Conservation (phyloP, 2,113 vertebrate genomes). For the Brachirus orientalis region DNA sequence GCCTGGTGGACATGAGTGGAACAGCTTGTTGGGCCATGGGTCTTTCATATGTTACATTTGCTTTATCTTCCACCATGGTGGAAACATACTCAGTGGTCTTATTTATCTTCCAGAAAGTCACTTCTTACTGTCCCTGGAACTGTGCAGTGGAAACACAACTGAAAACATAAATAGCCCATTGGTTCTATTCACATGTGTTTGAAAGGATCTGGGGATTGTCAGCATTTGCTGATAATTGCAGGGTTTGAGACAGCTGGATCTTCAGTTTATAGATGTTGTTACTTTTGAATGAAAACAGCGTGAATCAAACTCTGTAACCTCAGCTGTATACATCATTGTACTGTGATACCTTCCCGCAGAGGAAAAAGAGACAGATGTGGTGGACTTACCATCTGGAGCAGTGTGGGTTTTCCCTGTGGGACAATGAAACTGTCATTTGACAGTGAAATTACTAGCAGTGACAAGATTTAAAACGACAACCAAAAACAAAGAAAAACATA, state of each 20-base stretch:
- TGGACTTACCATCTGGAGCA: slow-evolving; percentile 48
- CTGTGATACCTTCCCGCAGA: slow-evolving; percentile 23
- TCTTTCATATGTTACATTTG: too few species aligned
- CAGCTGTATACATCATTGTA: not conserved
- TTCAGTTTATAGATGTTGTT: not conserved
- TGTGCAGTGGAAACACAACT: too few species aligned
- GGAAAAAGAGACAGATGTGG: slow-evolving; percentile 31
- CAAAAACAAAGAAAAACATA: not conserved
- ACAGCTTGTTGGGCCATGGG: too few species aligned
- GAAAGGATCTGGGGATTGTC: not conserved
- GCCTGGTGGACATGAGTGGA: too few species aligned
- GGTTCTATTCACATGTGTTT: not conserved
- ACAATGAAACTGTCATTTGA: slow-evolving; percentile 31
- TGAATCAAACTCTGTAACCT: slow-evolving; percentile 10
- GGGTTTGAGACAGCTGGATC: not conserved
- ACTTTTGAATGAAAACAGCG: not conserved
- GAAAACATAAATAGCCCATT: slow-evolving; percentile 7
- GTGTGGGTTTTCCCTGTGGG: slow-evolving; percentile 26
- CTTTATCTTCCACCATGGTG: too few species aligned
- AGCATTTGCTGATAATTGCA: not conserved
- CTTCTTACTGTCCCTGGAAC: too few species aligned
- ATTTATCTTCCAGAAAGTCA: too few species aligned
- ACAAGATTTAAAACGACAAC: slow-evolving; percentile 1
- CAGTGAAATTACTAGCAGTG: slow-evolving; percentile 22
- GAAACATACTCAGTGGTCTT: too few species aligned